These are phyloP conservation scores for Eupithecia insigniata DNA, from an alignment of 2,888 invertebrate species.

Conservation along the genomic window DNA sequence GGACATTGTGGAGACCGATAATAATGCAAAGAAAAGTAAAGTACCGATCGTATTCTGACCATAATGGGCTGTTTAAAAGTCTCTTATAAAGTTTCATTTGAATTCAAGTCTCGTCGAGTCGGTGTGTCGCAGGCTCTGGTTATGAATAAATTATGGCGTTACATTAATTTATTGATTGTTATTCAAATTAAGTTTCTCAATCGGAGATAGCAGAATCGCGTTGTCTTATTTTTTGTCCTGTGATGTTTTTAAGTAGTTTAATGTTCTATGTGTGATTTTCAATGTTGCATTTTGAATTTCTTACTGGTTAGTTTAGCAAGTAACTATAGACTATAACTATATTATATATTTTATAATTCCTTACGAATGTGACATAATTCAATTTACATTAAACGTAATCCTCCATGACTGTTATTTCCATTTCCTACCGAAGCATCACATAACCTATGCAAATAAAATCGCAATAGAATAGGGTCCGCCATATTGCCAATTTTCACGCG, in stretches of 20 bases:
- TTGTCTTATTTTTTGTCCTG: constrained; percentile 71
- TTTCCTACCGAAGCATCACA: constrained; percentile 6
- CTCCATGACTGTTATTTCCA: not conserved
- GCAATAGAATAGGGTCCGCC: constrained; percentile 56
- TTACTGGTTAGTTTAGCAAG: constrained; percentile 59
- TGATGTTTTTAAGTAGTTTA: constrained; percentile 70
- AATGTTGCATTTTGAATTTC: constrained; percentile 43
- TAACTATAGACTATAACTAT: constrained; percentile 45
- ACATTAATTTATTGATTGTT: constrained; percentile 85
- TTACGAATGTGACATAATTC: not conserved
- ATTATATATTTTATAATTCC: not conserved
- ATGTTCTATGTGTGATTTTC: constrained; percentile 36
- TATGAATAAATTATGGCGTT: constrained; percentile 80
- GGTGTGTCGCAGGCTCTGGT: constrained; percentile 73
- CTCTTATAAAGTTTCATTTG: constrained; percentile 81
- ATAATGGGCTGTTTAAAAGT: constrained; percentile 76
- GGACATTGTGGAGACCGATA: constrained; percentile 76
- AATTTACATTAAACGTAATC: not conserved
- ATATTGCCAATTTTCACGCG: constrained; percentile 58
- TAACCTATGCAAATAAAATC: constrained; percentile 32
- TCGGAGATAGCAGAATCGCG: constrained; percentile 80
- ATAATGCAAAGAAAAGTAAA: constrained; percentile 81
- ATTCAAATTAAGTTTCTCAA: constrained; percentile 84
- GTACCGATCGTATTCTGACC: constrained; percentile 58
- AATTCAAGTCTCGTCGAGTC: constrained; percentile 77